A percentile compares a stretch with the other conserved stretches of the same genome.
Conservation (phyloP, 1,140 invertebrate genomes). For the Bombus soroeensis region DNA sequence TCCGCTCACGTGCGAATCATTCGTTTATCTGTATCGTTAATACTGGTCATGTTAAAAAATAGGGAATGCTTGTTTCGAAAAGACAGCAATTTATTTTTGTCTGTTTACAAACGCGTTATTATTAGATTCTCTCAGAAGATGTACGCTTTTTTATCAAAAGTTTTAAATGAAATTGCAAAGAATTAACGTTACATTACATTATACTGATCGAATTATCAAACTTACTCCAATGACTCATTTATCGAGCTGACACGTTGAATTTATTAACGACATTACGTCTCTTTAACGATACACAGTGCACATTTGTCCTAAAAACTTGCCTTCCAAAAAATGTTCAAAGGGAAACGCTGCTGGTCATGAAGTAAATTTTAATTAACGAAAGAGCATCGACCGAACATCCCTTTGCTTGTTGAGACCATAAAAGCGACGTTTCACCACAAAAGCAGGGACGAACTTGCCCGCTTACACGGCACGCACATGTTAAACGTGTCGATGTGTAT, state of each 20-base stretch:
- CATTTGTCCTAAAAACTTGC: background rate
- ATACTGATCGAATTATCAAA: background rate
- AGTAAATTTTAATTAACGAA: constrained; percentile 1
- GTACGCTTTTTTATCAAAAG: background rate
- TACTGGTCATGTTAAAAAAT: background rate
- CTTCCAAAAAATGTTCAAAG: background rate
- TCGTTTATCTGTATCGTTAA: background rate
- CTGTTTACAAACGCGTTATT: too few relatives aligned
- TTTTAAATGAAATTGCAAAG: too few relatives aligned
- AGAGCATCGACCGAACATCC: background rate
- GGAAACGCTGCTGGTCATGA: background rate
- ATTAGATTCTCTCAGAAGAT: background rate
- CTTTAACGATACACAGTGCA: background rate
- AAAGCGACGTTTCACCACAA: background rate
- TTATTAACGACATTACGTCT: background rate
- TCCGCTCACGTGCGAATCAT: background rate
- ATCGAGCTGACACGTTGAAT: background rate
- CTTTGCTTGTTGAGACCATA: background rate
- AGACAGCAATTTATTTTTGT: background rate
- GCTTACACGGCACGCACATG: background rate
- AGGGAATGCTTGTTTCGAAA: background rate
- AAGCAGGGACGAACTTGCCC: background rate
- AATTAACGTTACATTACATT: too few relatives aligned
- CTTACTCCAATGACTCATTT: too few relatives aligned
- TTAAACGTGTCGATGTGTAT: constrained; percentile 12